Percentiles rank a stretch among this genome's conserved stretches.
Evolutionary conservation across 2,888 invertebrate genomes (phyloP).

Genomic region (Bugulina stolonifera): DNA sequence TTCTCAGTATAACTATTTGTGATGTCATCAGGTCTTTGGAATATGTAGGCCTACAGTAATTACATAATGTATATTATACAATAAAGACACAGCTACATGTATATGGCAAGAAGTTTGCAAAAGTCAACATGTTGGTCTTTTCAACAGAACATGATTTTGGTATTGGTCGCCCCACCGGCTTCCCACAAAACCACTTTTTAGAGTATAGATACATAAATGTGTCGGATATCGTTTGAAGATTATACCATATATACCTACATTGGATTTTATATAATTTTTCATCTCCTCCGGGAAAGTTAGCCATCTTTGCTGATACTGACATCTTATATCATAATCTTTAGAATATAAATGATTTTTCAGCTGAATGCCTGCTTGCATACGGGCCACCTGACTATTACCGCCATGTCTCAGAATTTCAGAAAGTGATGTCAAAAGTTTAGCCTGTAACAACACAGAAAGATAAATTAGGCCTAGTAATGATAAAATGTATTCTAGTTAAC

Average conservation of each 20-base stretch:
- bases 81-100: not conserved
- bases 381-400: conserved; percentile 83
- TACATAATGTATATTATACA: too few relatives aligned
- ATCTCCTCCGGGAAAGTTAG: conserved; percentile 79
- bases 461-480: too few relatives aligned
- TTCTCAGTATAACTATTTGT: too few relatives aligned
- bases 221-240: not conserved
- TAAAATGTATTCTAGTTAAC: too few relatives aligned
- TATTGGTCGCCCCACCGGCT: too few relatives aligned
- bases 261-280: conserved; percentile 83
- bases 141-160: too few relatives aligned
- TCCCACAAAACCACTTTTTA: too few relatives aligned
- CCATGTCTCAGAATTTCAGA: conserved; percentile 85
- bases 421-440: conserved; percentile 84
- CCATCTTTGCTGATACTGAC: conserved; percentile 86
- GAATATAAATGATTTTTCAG: conserved; percentile 95
- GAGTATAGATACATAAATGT: too few relatives aligned
- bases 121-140: too few relatives aligned
- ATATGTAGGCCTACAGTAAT: too few relatives aligned
- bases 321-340: conserved; percentile 77
- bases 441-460: conserved; percentile 53
- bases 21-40: too few relatives aligned
- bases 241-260: conserved; percentile 62
- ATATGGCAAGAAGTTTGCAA: too few relatives aligned
- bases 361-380: conserved; percentile 97